phyloP scores from a whole-genome alignment of 2,888 invertebrate species.

The Toxonevra muliebris region DNA sequence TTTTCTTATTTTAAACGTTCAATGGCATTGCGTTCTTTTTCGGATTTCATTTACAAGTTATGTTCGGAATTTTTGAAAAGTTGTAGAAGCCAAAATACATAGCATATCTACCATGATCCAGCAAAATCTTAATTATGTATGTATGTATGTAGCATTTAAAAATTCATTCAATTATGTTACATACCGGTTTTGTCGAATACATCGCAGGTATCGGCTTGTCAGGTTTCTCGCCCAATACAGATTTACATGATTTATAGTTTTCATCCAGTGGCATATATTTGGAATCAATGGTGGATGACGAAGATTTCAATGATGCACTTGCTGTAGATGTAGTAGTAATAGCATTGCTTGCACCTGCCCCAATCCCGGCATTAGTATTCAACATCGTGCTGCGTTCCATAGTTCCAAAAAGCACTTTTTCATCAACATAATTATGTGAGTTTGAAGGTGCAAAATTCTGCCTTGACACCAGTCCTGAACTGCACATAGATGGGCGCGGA shows the following conservation, averaged over 20 bases:
- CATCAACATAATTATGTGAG: constrained; percentile 52
- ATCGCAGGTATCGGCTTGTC: too few species aligned
- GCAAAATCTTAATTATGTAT: too few species aligned
- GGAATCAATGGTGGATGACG: constrained; percentile 35
- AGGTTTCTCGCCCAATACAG: constrained; percentile 46
- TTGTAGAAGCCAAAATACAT: too few species aligned
- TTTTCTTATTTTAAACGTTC: too few species aligned
- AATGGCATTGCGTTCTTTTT: too few species aligned
- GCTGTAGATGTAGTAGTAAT: constrained; percentile 30
- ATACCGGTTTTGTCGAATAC: too few species aligned
- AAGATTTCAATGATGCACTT: constrained; percentile 23
- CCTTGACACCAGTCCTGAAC: constrained; percentile 40
- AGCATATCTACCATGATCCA: too few species aligned
- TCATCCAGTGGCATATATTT: constrained; percentile 50
- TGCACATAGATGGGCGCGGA: constrained; percentile 46
- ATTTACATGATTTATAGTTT: constrained; percentile 55
- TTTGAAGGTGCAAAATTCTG: constrained; percentile 49
- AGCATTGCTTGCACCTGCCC: constrained; percentile 29
- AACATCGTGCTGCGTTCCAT: constrained; percentile 49
- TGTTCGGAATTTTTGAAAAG: too few species aligned
- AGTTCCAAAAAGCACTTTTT: constrained; percentile 52
- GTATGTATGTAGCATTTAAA: too few species aligned
- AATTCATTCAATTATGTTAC: too few species aligned
- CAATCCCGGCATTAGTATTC: constrained; percentile 43
- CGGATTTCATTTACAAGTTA: too few species aligned